These are phyloP conservation scores for Catocala sponsa DNA, from an alignment of 2,888 invertebrate genomes.

Conservation along the genomic window DNA sequence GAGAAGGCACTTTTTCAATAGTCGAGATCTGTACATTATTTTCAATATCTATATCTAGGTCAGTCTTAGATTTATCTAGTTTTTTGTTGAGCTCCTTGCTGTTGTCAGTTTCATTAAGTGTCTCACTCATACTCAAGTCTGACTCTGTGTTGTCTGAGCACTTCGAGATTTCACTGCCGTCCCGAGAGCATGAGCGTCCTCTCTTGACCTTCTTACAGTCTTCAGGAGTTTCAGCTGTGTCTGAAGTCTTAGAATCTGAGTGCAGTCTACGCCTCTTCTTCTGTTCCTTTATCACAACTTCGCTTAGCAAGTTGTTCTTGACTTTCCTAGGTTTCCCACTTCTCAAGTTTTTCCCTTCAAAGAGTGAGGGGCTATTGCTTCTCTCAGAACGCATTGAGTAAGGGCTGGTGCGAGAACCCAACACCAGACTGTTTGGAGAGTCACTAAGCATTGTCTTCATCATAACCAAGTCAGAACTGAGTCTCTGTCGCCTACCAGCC, in stretches of 20 bases:
- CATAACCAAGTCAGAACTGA: constrained; percentile 82
- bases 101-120: constrained; percentile 76
- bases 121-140: constrained; percentile 89
- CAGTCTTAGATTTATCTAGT: constrained; percentile 87
- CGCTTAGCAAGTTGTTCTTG: constrained; percentile 86
- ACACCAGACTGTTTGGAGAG: constrained; percentile 71
- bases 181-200: constrained; percentile 84
- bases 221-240: constrained; percentile 71
- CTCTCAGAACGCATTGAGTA: constrained; percentile 89
- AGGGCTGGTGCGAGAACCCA: constrained; percentile 86
- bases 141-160: constrained; percentile 89
- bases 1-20: constrained; percentile 86
- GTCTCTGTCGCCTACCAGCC: constrained; percentile 76
- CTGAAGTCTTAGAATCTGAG: constrained; percentile 85
- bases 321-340: constrained; percentile 91
- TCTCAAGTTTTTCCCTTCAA: constrained; percentile 88
- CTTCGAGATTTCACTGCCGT: constrained; percentile 89
- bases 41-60: constrained; percentile 87
- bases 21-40: constrained; percentile 87
- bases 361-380: constrained; percentile 82
- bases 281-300: constrained; percentile 87
- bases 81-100: constrained; percentile 84
- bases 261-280: constrained; percentile 86
- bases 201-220: constrained; percentile 81
- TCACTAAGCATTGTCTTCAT: constrained; percentile 82